Conservation (phyloP, 2,113 vertebrate species). For the Megaptera novaeangliae region DNA sequence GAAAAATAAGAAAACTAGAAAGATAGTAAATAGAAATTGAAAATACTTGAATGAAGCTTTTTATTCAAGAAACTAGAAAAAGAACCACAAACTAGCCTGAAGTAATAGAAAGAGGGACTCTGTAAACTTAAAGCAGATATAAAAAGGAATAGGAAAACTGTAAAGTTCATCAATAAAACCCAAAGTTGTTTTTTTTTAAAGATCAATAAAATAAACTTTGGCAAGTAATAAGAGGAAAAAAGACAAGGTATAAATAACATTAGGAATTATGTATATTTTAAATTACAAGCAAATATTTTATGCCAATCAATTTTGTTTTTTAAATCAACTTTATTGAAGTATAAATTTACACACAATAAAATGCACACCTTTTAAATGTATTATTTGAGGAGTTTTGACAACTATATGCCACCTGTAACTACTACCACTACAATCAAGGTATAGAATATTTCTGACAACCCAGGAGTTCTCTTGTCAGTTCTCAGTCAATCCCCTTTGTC, state of each 20-base stretch:
- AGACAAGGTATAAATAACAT: not conserved
- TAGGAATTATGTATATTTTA: not conserved
- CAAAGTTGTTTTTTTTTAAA: not conserved
- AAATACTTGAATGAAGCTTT: not conserved
- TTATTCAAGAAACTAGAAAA: conserved; percentile 2
- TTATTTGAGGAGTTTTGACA: not conserved
- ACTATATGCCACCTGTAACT: not conserved
- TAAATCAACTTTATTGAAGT: not conserved
- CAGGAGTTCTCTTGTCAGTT: not conserved
- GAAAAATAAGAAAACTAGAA: not conserved
- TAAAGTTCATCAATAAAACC: not conserved
- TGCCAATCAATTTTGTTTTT: not conserved
- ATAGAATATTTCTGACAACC: not conserved
- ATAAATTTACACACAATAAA: not conserved
- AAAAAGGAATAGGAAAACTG: not conserved
- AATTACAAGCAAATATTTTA: not conserved
- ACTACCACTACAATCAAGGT: not conserved
- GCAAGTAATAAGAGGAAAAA: not conserved
- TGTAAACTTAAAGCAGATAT: not conserved
- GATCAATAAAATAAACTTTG: not conserved
- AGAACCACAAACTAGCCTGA: not conserved
- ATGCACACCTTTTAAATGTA: not conserved
- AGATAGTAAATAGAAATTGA: not conserved
- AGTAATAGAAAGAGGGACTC: not conserved
- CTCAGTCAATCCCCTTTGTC: not conserved